These are phyloP conservation scores for Dryas iulia DNA, from an alignment of 1,140 invertebrate genomes.

Conservation along the genomic window DNA sequence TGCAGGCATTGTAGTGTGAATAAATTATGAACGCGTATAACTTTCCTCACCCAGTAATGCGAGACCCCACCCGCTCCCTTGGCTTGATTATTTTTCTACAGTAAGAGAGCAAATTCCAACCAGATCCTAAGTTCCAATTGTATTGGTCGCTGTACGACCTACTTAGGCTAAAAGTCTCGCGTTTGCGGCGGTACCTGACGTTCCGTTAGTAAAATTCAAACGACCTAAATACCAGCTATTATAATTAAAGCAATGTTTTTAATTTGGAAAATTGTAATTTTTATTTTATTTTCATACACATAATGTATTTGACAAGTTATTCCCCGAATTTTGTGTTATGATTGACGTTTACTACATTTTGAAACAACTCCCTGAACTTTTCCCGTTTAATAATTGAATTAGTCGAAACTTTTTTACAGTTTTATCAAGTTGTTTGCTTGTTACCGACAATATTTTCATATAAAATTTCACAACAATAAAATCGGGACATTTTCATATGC, in stretches of 20 bases:
- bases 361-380: neutral
- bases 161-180: constrained; percentile 60
- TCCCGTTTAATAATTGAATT: no score
- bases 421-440: no score
- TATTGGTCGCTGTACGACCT: constrained; percentile 52
- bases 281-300: neutral
- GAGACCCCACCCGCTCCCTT: constrained; percentile 37
- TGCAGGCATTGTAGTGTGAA: constrained; percentile 65
- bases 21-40: constrained; percentile 67
- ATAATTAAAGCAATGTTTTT: neutral
- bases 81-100: constrained; percentile 25
- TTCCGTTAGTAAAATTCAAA: constrained; percentile 47
- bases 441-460: no score
- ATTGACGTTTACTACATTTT: neutral
- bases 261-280: neutral
- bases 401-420: no score
- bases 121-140: constrained; percentile 43
- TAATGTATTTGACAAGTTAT: no score
- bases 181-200: constrained; percentile 60
- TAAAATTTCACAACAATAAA: no score
- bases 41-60: constrained; percentile 41
- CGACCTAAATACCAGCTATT: neutral
- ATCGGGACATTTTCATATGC: no score
- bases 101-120: constrained; percentile 39
- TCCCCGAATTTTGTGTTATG: neutral